Conservation (phyloP, 1,140 invertebrate genomes). For the Procambarus clarkii region DNA sequence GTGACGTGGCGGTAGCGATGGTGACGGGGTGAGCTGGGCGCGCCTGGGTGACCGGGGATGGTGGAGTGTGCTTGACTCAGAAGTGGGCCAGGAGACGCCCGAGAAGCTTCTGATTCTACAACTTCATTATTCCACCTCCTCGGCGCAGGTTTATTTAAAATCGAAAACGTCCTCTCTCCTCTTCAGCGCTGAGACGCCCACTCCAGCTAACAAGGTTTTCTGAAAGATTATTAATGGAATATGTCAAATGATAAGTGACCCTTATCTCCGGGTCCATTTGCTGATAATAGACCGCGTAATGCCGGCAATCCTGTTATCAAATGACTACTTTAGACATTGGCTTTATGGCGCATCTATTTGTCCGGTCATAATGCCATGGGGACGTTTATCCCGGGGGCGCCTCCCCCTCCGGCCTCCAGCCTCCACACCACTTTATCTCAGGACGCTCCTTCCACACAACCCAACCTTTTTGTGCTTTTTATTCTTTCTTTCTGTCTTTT, state of each 20-base stretch:
- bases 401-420: neutral
- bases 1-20: slow-evolving; percentile 39
- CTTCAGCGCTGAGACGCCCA: slow-evolving; percentile 56
- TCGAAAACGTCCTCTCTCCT: slow-evolving; percentile 61
- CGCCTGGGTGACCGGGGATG: slow-evolving; percentile 27
- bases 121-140: slow-evolving; percentile 69
- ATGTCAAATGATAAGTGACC: slow-evolving; percentile 66
- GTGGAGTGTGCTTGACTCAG: slow-evolving; percentile 59
- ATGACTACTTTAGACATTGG: slow-evolving; percentile 38
- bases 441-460: too few species aligned
- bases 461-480: too few species aligned
- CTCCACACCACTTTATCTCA: neutral
- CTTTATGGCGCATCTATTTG: slow-evolving; percentile 12
- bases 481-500: too few species aligned
- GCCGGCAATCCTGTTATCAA: slow-evolving; percentile 55
- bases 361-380: neutral
- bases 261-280: slow-evolving; percentile 53
- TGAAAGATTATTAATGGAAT: slow-evolving; percentile 68
- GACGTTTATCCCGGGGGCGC: neutral
- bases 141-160: slow-evolving; percentile 66
- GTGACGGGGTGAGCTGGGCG: slow-evolving; percentile 37
- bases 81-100: slow-evolving; percentile 64
- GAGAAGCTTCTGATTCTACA: slow-evolving; percentile 67
- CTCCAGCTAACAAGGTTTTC: slow-evolving; percentile 66
- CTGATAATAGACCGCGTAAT: slow-evolving; percentile 65